Percentiles rank a stretch among this genome's conserved stretches.
phyloP scores from a whole-genome alignment of 1,140 invertebrate genomes.

The Drosophila paulistorum region DNA sequence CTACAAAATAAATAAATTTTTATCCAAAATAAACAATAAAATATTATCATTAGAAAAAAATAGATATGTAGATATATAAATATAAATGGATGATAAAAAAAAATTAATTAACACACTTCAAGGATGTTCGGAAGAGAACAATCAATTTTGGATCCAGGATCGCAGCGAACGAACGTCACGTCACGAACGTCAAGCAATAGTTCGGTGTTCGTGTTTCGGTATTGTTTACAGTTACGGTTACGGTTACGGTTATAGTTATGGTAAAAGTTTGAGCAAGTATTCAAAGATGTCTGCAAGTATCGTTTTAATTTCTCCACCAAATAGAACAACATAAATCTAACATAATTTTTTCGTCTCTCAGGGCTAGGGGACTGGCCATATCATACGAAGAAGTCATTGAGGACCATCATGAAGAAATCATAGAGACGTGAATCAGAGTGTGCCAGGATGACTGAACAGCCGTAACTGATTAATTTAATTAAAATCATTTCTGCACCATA shows the following conservation, averaged over 20 bases:
- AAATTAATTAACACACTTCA: slow-evolving; percentile 25
- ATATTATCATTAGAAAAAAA: slow-evolving; percentile 43
- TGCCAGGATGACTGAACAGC: slow-evolving; percentile 61
- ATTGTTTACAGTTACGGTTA: slow-evolving; percentile 19
- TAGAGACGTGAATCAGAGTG: slow-evolving; percentile 47
- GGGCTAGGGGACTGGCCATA: background rate
- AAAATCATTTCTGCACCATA: slow-evolving; percentile 78
- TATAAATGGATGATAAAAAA: background rate
- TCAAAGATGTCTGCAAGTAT: slow-evolving; percentile 32
- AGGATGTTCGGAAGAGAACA: slow-evolving; percentile 25
- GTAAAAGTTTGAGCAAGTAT: slow-evolving; percentile 55
- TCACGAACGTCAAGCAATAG: background rate
- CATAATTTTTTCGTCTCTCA: background rate
- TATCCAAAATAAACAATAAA: slow-evolving; percentile 71
- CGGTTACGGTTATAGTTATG: slow-evolving; percentile 22
- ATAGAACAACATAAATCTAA: background rate
- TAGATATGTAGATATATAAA: background rate
- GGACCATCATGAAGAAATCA: background rate
- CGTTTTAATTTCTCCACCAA: slow-evolving; percentile 26
- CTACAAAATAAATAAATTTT: slow-evolving; percentile 73
- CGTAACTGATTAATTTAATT: slow-evolving; percentile 79
- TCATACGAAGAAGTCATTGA: background rate
- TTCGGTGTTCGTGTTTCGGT: background rate
- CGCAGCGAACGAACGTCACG: slow-evolving; percentile 4
- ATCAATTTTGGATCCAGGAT: slow-evolving; percentile 12